Percentiles rank a stretch among this genome's conserved stretches.
Evolutionary conservation across 2,888 invertebrate species (phyloP).

Genomic region (Cephus runcator): DNA sequence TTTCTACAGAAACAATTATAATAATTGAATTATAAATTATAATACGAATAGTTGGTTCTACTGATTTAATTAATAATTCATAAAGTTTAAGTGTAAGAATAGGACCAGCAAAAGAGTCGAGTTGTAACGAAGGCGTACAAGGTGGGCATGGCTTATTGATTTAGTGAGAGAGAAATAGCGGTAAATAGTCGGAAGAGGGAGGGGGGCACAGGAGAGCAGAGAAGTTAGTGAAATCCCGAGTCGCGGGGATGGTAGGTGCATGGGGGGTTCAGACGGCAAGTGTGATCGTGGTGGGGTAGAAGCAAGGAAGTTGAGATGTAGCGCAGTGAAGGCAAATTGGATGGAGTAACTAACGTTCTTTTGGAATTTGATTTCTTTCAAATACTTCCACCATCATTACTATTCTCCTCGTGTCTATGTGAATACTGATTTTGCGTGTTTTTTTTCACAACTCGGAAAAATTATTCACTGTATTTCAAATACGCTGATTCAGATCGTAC

Average conservation of each 20-base stretch:
- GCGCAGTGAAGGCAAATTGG: constrained; percentile 18
- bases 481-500: too few species aligned
- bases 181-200: background rate
- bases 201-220: background rate
- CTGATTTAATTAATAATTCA: background rate
- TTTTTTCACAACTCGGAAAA: constrained; percentile 16
- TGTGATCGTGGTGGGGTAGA: background rate
- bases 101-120: background rate
- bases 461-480: constrained; percentile 10
- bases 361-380: constrained; percentile 33
- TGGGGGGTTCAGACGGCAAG: too few species aligned
- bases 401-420: constrained; percentile 21
- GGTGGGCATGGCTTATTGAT: constrained; percentile 43
- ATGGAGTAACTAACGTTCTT: constrained; percentile 35
- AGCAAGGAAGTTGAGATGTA: background rate
- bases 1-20: too few species aligned
- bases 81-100: background rate
- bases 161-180: constrained; percentile 34
- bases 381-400: constrained; percentile 27
- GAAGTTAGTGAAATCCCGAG: too few species aligned
- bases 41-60: background rate
- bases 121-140: constrained; percentile 26
- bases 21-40: too few species aligned
- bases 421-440: constrained; percentile 30
- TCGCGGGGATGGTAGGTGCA: too few species aligned